Evolutionary conservation across 2,888 invertebrate species (phyloP).

Genomic region (Xiphydria camelus): DNA sequence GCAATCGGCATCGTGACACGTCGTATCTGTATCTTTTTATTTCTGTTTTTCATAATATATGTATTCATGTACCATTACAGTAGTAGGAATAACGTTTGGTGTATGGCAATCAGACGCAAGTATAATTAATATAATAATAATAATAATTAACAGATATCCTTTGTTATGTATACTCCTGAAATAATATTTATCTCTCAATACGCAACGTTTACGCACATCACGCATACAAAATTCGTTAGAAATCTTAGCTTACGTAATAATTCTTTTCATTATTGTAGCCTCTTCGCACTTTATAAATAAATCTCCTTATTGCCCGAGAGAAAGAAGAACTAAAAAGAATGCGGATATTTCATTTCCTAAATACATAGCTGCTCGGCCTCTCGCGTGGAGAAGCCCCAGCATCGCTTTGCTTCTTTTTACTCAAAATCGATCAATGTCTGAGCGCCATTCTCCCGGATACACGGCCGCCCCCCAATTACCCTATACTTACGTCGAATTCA

Average conservation of each 20-base stretch:
- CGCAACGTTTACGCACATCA: constrained; percentile 23
- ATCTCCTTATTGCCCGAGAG: too few species aligned
- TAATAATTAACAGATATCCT: neutral
- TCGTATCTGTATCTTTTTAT: constrained; percentile 28
- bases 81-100: constrained; percentile 49
- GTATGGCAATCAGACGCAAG: constrained; percentile 47
- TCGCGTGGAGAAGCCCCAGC: too few species aligned
- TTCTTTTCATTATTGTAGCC: constrained; percentile 31
- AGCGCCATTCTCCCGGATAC: too few species aligned
- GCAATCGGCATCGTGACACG: too few species aligned
- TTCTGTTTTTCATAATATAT: constrained; percentile 27
- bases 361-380: too few species aligned
- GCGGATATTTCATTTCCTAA: too few species aligned
- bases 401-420: too few species aligned
- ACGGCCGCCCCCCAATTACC: too few species aligned
- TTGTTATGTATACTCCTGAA: constrained; percentile 10
- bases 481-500: too few species aligned
- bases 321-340: too few species aligned
- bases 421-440: too few species aligned
- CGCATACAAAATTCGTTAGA: constrained; percentile 28
- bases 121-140: constrained; percentile 30
- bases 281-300: constrained; percentile 36
- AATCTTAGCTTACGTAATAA: constrained; percentile 22
- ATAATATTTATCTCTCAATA: constrained; percentile 17
- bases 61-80: constrained; percentile 50